A percentile compares a stretch with the other conserved stretches of the same genome.
Conservation (phyloP, 2,888 invertebrate species). For the Taenaris catops region DNA sequence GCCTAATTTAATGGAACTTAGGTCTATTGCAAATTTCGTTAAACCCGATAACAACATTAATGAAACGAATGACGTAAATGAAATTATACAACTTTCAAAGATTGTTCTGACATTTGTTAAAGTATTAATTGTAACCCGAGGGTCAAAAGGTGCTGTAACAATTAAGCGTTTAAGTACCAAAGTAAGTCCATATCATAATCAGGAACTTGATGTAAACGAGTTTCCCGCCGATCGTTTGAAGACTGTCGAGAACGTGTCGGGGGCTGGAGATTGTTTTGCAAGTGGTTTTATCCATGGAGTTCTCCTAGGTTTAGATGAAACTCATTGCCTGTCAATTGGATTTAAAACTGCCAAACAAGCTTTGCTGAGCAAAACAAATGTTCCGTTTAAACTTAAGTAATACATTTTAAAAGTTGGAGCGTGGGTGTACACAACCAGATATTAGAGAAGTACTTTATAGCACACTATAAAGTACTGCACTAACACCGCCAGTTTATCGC, state of each 20-base stretch:
- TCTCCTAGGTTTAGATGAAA: conserved; percentile 74
- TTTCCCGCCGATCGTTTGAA: conserved; percentile 59
- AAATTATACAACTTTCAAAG: conserved; percentile 44
- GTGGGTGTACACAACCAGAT: no score
- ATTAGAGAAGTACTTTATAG: no score
- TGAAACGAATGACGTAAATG: conserved; percentile 30
- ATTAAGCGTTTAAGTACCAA: conserved; percentile 48
- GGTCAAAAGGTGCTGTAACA: conserved; percentile 79
- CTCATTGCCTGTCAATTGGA: conserved; percentile 80
- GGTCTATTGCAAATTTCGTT: conserved; percentile 81
- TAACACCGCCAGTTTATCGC: no score
- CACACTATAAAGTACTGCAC: no score
- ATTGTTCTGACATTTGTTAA: conserved; percentile 69
- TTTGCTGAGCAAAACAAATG: conserved; percentile 78
- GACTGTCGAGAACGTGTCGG: conserved; percentile 86
- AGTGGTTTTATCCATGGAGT: conserved; percentile 85
- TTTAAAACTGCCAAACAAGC: conserved; percentile 82
- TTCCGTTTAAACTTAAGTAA: conserved; percentile 48
- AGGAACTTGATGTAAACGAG: no score
- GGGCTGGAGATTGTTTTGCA: conserved; percentile 89
- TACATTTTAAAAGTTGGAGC: no score
- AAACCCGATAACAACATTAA: conserved; percentile 35
- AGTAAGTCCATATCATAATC: no score
- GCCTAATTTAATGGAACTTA: conserved; percentile 90
- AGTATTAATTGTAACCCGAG: conserved; percentile 82